Evolutionary conservation across 2,797 vertebrate species (phyloP).

Genomic region (Poeciliopsis presidionis): DNA sequence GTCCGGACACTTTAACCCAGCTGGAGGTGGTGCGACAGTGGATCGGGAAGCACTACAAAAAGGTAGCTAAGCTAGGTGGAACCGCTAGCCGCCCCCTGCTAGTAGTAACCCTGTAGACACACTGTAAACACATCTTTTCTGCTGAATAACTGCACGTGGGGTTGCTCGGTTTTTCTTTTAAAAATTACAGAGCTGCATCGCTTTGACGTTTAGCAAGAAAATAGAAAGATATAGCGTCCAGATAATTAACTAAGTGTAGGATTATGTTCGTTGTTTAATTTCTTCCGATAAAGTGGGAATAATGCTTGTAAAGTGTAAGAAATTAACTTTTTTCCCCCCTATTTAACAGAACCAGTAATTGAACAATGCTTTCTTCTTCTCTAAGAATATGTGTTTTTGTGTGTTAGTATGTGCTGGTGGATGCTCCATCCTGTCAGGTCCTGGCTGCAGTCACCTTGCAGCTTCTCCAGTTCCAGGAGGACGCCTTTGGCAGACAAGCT

Average conservation of each 20-base stretch:
- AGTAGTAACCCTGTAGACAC: constrained; percentile 25
- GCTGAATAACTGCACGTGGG: constrained; percentile 7
- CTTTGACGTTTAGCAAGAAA: background rate
- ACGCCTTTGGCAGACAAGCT: constrained; percentile 91
- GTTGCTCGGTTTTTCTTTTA: background rate
- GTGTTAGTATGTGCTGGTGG: constrained; percentile 88
- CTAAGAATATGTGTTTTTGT: constrained; percentile 2
- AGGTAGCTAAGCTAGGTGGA: constrained; percentile 79
- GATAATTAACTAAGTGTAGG: too few species aligned
- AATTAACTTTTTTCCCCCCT: background rate
- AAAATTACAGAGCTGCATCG: accelerated
- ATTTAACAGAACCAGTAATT: background rate
- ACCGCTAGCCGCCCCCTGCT: constrained; percentile 57
- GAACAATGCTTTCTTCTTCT: background rate
- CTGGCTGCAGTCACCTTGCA: constrained; percentile 90
- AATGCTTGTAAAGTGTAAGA: background rate
- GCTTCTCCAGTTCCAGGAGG: constrained; percentile 97
- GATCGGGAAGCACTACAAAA: constrained; percentile 95
- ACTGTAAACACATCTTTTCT: constrained; percentile 66
- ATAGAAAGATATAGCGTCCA: background rate
- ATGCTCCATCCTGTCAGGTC: constrained; percentile 92
- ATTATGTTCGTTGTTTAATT: background rate
- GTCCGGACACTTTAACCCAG: constrained; percentile 88
- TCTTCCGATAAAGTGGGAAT: background rate
- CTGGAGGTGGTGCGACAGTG: constrained; percentile 90